These are phyloP conservation scores for Sebastes dallii DNA, from an alignment of 2,797 vertebrate species.

Conservation along the genomic window DNA sequence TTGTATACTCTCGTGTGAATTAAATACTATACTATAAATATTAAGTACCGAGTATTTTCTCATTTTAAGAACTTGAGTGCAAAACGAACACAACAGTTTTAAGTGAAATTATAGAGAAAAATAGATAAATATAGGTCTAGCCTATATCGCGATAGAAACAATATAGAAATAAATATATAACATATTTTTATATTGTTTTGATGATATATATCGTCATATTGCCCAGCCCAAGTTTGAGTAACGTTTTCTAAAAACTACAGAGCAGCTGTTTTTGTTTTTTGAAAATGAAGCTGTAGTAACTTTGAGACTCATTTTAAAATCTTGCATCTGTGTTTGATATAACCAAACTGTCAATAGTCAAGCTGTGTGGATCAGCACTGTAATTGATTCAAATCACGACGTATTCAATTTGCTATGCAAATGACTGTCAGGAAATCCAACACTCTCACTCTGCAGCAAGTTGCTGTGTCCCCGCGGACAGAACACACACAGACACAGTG, in stretches of 20 bases:
- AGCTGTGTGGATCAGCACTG: neutral
- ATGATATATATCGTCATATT: too few relatives aligned
- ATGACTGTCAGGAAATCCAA: constrained; percentile 55
- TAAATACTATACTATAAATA: too few relatives aligned
- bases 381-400: constrained; percentile 53
- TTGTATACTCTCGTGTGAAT: too few relatives aligned
- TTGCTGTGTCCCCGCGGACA: neutral
- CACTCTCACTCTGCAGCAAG: neutral
- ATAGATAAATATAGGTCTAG: too few relatives aligned
- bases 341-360: neutral
- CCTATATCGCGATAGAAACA: too few relatives aligned
- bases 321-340: neutral
- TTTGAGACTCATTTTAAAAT: neutral
- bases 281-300: neutral
- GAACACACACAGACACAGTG: constrained; percentile 35
- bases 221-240: neutral
- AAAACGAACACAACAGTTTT: too few relatives aligned
- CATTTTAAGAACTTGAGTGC: too few relatives aligned
- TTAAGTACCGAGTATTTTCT: too few relatives aligned
- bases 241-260: neutral
- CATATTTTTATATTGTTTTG: too few relatives aligned
- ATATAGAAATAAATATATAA: too few relatives aligned
- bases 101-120: too few relatives aligned
- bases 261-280: neutral
- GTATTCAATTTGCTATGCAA: constrained; percentile 63